phyloP scores from a whole-genome alignment of 2,113 vertebrate genomes.

The Alethe diademata region DNA sequence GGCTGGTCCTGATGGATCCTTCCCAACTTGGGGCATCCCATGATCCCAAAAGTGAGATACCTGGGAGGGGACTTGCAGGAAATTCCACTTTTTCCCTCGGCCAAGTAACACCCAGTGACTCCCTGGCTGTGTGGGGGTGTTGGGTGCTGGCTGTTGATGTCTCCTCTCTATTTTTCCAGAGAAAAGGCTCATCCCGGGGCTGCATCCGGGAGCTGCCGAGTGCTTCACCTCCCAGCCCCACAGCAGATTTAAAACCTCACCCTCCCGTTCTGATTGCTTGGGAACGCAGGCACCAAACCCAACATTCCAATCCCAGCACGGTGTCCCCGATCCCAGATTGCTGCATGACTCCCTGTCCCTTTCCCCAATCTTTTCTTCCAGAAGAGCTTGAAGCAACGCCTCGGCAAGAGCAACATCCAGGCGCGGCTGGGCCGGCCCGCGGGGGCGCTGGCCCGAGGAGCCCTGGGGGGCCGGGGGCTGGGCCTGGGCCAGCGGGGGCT shows the following conservation, averaged over 20 bases:
- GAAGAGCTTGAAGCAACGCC: slow-evolving; percentile 95
- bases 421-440: slow-evolving; percentile 91
- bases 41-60: rapidly evolving
- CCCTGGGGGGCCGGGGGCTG: slow-evolving; percentile 78
- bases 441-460: slow-evolving; percentile 81
- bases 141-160: neutral
- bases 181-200: neutral
- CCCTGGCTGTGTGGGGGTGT: neutral
- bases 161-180: slow-evolving; percentile 59
- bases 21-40: neutral
- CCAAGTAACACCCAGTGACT: neutral
- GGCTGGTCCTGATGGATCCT: neutral
- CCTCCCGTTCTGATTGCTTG: neutral
- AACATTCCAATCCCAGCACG: rapidly evolving
- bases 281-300: too few relatives aligned
- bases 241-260: neutral
- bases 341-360: slow-evolving; percentile 21
- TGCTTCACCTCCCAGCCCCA: neutral
- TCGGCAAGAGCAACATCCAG: slow-evolving; percentile 98
- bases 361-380: slow-evolving; percentile 63
- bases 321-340: neutral
- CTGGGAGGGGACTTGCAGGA: neutral
- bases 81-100: neutral
- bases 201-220: neutral
- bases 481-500: slow-evolving; percentile 85